Evolutionary conservation across 2,888 invertebrate genomes (phyloP), one percentile per base, ranked within the genome.

Genomic region (Campoletis raptor): DNA sequence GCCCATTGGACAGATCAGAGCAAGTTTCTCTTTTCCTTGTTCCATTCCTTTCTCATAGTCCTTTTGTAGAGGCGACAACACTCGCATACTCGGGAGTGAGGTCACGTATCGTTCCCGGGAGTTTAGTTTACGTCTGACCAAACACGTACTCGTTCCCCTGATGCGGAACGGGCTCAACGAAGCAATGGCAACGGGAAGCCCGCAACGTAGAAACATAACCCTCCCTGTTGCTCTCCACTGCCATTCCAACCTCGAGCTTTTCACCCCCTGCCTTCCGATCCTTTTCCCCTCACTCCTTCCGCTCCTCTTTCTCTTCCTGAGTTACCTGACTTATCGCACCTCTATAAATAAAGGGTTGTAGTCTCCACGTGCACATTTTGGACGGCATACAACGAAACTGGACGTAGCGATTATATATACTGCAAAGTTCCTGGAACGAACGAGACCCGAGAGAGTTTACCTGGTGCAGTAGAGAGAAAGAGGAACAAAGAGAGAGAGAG

Each of bases 71-170:
- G 24, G 74, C 74, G 74, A 81, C 73, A 81, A 81, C 73, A 54
- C 36, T 52, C 74, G 30, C 66, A 80, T 30, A 61, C 73, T 30
- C 77, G 84, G 57, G 74, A 72, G 86, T 69, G 86, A 86, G 84
- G 81, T 86, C 86, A 86, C 86, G 86, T 86, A 86, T 84, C 86
- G 86, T 86, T 86, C 84, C 78, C 81, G 54, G 84, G 86, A 86
- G 86, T 84, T 86, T 84, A 86, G 86, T 86, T 86, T 84, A 86
- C 86, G 86, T 84, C 86, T 86, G 86, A 86, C 86, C 86, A 86
- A 86, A 86, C 86, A 86, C 86, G 86, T 86, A 86, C 84, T 78
- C 86, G 86, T 86, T 86, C 81, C 84, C 84, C 81, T 86, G 81
- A 86, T 84, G 86, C 84, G 86, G 73, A 86, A 86, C 86, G 86